Conservation (phyloP, 2,888 invertebrate genomes). For the Acanthopleura granulata region DNA sequence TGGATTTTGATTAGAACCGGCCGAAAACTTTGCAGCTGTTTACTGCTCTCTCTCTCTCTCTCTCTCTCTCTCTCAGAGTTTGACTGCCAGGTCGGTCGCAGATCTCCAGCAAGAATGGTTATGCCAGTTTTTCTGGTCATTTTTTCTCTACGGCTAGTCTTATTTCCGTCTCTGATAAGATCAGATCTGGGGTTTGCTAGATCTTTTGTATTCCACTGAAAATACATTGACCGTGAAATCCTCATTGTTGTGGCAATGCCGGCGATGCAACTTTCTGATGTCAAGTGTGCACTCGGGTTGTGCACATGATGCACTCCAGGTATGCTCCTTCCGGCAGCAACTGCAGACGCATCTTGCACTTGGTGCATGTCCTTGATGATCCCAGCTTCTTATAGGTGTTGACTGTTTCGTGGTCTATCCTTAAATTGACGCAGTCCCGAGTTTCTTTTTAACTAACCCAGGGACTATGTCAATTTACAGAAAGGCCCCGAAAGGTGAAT, state of each 20-base stretch:
- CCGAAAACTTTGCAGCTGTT: too few species aligned
- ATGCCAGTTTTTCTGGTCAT: neutral
- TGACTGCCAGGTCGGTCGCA: too few species aligned
- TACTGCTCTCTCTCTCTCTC: too few species aligned
- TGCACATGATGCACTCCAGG: too few species aligned
- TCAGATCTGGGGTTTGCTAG: neutral
- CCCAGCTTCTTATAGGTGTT: neutral
- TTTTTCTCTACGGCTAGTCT: neutral
- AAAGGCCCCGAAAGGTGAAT: neutral
- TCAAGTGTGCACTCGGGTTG: too few species aligned
- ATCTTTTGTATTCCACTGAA: conserved; percentile 7
- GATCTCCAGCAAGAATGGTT: neutral
- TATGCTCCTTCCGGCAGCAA: too few species aligned
- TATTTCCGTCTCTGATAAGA: conserved; percentile 1
- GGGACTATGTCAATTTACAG: conserved; percentile 20
- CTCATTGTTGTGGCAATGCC: neutral
- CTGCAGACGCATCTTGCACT: too few species aligned
- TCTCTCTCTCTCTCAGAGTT: too few species aligned
- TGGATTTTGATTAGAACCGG: neutral
- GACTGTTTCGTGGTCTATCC: neutral
- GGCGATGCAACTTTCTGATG: too few species aligned
- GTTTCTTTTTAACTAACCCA: conserved; percentile 14
- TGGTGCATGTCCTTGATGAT: neutral
- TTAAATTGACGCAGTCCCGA: conserved; percentile 20
- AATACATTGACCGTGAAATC: conserved; percentile 5